Evolutionary conservation across 2,113 vertebrate genomes (phyloP), one percentile per base, ranked within the genome.

Genomic region (Arizona elegans): DNA sequence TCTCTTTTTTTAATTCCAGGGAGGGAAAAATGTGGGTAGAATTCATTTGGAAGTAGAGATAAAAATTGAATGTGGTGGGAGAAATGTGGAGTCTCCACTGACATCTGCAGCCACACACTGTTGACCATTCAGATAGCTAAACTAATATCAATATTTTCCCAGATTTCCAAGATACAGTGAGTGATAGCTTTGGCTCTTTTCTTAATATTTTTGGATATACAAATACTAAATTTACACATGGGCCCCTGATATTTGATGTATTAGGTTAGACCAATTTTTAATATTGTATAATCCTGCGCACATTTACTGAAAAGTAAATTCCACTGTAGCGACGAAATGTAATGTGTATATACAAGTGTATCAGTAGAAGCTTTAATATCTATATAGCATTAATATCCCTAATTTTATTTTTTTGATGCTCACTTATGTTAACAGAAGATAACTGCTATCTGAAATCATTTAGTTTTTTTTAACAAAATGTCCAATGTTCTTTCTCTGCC

Each of bases 141-240:
- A 33, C 12, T 62, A 52, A 90, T 92, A 85, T 92, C 53, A 87
- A 95, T 52, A 88, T 26, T 65, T 65, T 23, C 86, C 62, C 89
- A 75, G 91, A 88, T 93, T 70, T 90, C 70, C n/a, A 43, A 24
- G 8, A 3, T 50, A 43, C 38, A 54, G 17, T 85, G 24, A 47
- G 9, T 50, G 33, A 13, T 55, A 21, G 65, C 38, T 65, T 1
- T 59, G 38, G 26, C 24, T 29, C 55, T 21, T 91, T 91, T n/a
- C 50, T 59, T 50, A 86, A n/a, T 52, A 87, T 52, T 59, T 7
- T 87, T 87, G 33, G 75, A 50, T 33, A 23, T 56, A 53, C 75
- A 85, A 58, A n/a, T 91, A n/a, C 21, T 55, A 12, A 85, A 19
- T 88, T 92, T 33, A 17, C 3, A 13, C n/a, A 86, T 26, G 3